Evolutionary conservation across 2,113 vertebrate species (phyloP).

Genomic region (Leucosticte australis): DNA sequence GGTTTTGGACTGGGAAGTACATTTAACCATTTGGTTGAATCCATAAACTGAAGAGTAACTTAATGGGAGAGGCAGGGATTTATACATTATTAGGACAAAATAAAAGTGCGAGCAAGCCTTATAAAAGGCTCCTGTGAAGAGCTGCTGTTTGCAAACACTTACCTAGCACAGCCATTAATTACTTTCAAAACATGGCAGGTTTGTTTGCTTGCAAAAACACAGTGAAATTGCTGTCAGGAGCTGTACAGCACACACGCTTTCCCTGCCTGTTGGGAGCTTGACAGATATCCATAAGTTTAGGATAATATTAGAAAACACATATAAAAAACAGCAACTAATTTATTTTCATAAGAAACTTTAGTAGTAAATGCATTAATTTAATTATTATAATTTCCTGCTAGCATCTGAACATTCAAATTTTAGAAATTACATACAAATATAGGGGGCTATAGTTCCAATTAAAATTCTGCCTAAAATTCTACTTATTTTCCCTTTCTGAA

Average conservation of each 20-base stretch:
- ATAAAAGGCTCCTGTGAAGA: background rate
- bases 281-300: background rate
- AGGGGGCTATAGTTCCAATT: background rate
- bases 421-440: background rate
- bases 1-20: background rate
- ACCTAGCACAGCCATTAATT: background rate
- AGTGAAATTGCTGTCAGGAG: background rate
- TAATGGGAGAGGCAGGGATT: background rate
- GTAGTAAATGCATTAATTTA: background rate
- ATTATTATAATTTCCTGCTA: background rate
- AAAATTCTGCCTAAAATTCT: background rate
- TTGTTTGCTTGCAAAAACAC: background rate
- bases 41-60: background rate
- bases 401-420: background rate
- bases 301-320: background rate
- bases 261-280: background rate
- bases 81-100: background rate
- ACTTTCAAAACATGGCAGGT: background rate
- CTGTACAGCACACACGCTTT: background rate
- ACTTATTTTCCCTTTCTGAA: background rate
- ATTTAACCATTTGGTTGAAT: conserved; percentile 36
- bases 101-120: background rate
- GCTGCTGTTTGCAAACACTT: background rate
- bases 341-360: background rate
- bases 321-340: background rate